Evolutionary conservation across 2,113 vertebrate species (phyloP).

Genomic region (Galbula dea): DNA sequence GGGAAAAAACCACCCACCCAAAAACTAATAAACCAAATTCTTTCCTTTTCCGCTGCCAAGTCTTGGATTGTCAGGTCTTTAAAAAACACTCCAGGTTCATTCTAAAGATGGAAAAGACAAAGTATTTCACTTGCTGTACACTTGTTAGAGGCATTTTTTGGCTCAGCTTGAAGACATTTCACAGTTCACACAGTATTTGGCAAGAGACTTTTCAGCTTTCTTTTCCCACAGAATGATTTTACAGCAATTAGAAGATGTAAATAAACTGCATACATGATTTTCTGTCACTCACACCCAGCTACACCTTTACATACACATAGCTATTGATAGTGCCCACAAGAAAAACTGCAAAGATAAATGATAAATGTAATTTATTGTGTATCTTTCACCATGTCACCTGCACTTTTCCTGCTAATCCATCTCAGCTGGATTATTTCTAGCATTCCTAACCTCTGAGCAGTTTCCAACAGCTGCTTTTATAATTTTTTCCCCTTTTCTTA

Average conservation of each 20-base stretch:
- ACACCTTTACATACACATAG: not conserved
- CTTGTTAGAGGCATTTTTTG: constrained; percentile 63
- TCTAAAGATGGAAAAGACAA: constrained; percentile 61
- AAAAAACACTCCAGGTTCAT: constrained; percentile 47
- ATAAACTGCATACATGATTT: not conserved
- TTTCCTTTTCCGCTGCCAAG: constrained; percentile 58
- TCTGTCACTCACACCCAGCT: not conserved
- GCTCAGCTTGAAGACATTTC: constrained; percentile 65
- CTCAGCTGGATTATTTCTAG: constrained; percentile 40
- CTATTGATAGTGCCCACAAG: not conserved
- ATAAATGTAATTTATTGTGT: not conserved
- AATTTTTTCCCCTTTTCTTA: not conserved
- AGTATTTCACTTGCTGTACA: constrained; percentile 56
- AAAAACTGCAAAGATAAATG: not conserved
- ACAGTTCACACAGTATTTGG: constrained; percentile 47
- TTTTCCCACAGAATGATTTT: constrained; percentile 7
- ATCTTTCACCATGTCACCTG: constrained; percentile 46
- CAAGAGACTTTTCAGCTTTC: constrained; percentile 10
- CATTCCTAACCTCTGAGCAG: constrained; percentile 62
- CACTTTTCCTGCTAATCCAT: not conserved
- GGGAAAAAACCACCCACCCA: not conserved
- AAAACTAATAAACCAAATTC: constrained; percentile 56
- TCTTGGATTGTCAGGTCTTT: constrained; percentile 48
- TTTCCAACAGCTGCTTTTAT: constrained; percentile 52
- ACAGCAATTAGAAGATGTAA: not conserved